Base-by-base conservation (phyloP, 2,113 vertebrate species). In the Phrynocephalus versicolor region DNA sequence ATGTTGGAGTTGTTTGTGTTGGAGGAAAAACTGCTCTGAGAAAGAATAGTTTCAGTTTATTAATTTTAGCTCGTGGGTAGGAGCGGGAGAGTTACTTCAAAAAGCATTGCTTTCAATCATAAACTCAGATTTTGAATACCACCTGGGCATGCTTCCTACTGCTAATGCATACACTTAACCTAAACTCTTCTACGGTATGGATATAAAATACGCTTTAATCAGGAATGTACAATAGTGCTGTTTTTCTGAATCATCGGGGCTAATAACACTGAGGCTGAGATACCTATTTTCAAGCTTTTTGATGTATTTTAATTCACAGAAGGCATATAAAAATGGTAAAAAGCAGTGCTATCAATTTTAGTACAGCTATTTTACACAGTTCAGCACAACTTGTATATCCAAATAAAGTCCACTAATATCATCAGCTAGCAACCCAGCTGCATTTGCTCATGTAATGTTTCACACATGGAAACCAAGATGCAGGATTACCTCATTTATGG, bases 401-500 rank as follows among this genome's bases (percentile, higher is more conserved):
- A 94, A 94, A 95, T 94, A 93, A 85, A 95, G 88, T 84, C 89
- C 51, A 90, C 85, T 89, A 93, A 92, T 84, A 95, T 84, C 88
- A 94, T 94, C 84, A 86, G 89, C 75, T 91, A 90, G 89, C 87
- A 88, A 95, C 91, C 79, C 95, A 97, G 96, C 95, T 95, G 94
- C 93, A 94, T 95, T 96, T 96, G 90, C 96, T 97, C 96, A 97
- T 96, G 90, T 94, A 95, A 95, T 96, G 96, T 96, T 97, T 97
- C 97, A 96, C 96, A 96, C 94, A 96, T 96, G 96, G 95, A 95
- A 96, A 94, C 89, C 88, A 92, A 91, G 89, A 94, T 90, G 92
- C 95, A 93, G 91, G 94, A 97, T 97, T 97, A 98, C 97, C 93
- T 97, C 96, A 97, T 93, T 94, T 95, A 95, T 93, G 92, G 95